These are phyloP conservation scores for Leptopilina clavipes DNA, from an alignment of 1,140 invertebrate genomes.

Conservation along the genomic window DNA sequence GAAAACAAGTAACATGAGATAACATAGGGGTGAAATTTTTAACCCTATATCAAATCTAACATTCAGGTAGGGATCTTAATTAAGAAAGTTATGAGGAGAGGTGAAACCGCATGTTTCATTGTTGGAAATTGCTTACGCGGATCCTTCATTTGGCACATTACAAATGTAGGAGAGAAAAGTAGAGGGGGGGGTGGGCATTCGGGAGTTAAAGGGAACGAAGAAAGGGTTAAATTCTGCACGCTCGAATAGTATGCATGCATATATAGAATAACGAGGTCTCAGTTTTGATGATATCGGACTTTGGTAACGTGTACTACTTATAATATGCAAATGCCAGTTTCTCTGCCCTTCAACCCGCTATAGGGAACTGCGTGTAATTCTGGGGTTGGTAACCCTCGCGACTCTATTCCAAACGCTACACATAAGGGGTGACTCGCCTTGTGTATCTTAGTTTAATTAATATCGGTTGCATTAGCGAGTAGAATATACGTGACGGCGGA, in stretches of 20 bases:
- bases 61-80: conserved; percentile 31
- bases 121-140: conserved; percentile 59
- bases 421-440: conserved; percentile 25
- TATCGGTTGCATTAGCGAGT: conserved; percentile 50
- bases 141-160: conserved; percentile 57
- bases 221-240: conserved; percentile 59
- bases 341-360: conserved; percentile 45
- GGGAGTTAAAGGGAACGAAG: conserved; percentile 49
- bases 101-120: conserved; percentile 40
- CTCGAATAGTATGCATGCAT: conserved; percentile 65
- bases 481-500: conserved; percentile 1
- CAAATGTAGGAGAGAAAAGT: conserved; percentile 49
- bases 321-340: conserved; percentile 72
- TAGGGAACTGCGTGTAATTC: conserved; percentile 62
- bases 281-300: conserved; percentile 68
- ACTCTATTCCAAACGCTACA: conserved; percentile 41
- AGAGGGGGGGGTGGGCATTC: conserved; percentile 51
- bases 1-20: conserved; percentile 24
- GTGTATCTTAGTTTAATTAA: conserved; percentile 61
- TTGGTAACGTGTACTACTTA: conserved; percentile 72
- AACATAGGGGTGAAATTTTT: conserved; percentile 1
- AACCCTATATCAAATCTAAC: neutral
- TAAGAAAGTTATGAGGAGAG: conserved; percentile 17
- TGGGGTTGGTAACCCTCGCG: conserved; percentile 64
- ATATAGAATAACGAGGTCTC: conserved; percentile 69